Percentiles rank a stretch among this genome's conserved stretches.
These are phyloP conservation scores for Asbolus verrucosus DNA, from an alignment of 1,140 invertebrate species.

Conservation along the genomic window DNA sequence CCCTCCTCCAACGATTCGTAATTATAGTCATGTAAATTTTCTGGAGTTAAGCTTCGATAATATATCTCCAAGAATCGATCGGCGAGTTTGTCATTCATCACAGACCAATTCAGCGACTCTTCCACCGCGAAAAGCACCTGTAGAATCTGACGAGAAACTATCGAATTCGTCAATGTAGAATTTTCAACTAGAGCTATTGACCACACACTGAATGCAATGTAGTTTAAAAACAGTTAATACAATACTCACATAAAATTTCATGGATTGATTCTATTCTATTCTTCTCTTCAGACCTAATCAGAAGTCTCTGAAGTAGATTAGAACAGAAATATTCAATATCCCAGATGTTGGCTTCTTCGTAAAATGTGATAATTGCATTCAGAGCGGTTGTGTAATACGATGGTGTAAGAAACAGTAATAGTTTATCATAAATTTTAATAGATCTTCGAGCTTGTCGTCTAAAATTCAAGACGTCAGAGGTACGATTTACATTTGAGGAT, in stretches of 20 bases:
- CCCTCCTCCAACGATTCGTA: conserved; percentile 56
- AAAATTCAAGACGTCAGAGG: too few relatives aligned
- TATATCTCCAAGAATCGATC: conserved; percentile 67
- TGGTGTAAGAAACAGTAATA: conserved; percentile 41
- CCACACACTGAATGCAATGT: too few relatives aligned
- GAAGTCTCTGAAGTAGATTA: conserved; percentile 34
- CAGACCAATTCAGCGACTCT: conserved; percentile 66
- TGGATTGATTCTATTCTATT: not conserved
- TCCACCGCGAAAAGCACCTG: conserved; percentile 67
- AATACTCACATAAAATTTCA: conserved; percentile 5
- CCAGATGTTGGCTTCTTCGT: conserved; percentile 47
- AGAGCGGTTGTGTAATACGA: conserved; percentile 28
- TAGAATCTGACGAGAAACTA: conserved; percentile 52
- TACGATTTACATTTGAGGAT: too few relatives aligned
- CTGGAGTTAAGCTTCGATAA: conserved; percentile 63
- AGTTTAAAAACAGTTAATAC: not conserved
- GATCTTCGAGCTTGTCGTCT: conserved; percentile 43
- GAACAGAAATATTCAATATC: conserved; percentile 45
- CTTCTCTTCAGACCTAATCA: conserved; percentile 36
- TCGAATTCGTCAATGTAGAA: not conserved
- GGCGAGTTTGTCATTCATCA: conserved; percentile 63
- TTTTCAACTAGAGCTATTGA: conserved; percentile 11
- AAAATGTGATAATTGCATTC: conserved; percentile 41
- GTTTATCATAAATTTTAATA: conserved; percentile 21
- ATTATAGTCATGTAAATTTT: conserved; percentile 47